Percentiles rank a stretch among this genome's conserved stretches.
Conservation (phyloP, 1,140 invertebrate genomes). For the Uloborus diversus region DNA sequence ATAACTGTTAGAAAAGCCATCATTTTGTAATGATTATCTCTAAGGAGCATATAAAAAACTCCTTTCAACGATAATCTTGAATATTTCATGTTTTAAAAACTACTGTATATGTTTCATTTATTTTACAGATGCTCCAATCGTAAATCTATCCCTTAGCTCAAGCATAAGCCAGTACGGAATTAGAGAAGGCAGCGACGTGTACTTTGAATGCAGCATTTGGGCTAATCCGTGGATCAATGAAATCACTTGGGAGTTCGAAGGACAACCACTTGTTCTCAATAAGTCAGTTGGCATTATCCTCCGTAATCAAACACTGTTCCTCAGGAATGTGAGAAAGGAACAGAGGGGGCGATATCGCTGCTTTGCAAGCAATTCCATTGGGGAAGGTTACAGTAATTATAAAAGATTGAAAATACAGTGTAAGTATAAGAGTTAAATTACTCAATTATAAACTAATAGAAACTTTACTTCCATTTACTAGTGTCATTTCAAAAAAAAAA, state of each 20-base stretch:
- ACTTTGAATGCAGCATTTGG: conserved; percentile 41
- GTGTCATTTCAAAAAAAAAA: too few species aligned
- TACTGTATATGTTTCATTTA: too few species aligned
- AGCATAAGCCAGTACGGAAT: not conserved
- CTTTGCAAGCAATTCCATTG: conserved; percentile 86
- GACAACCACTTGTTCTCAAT: conserved; percentile 64
- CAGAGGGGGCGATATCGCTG: conserved; percentile 76
- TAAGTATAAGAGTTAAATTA: too few species aligned
- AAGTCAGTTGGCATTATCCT: conserved; percentile 76
- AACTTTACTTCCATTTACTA: too few species aligned
- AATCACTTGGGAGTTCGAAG: conserved; percentile 52
- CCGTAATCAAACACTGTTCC: conserved; percentile 74
- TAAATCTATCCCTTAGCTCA: conserved; percentile 23
- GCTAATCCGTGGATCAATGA: conserved; percentile 37
- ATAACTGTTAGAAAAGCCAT: too few species aligned
- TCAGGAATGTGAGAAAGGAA: conserved; percentile 61
- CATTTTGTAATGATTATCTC: too few species aligned
- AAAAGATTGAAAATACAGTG: conserved; percentile 87
- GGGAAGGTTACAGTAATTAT: conserved; percentile 82
- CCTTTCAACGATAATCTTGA: too few species aligned
- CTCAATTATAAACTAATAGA: too few species aligned
- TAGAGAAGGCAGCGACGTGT: conserved; percentile 51
- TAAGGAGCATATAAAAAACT: too few species aligned
- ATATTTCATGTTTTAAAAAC: too few species aligned
- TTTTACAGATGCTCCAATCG: conserved; percentile 32